Evolutionary conservation across 2,113 vertebrate genomes (phyloP), one percentile per base, ranked within the genome.

Genomic region (Microcebus jonahi): DNA sequence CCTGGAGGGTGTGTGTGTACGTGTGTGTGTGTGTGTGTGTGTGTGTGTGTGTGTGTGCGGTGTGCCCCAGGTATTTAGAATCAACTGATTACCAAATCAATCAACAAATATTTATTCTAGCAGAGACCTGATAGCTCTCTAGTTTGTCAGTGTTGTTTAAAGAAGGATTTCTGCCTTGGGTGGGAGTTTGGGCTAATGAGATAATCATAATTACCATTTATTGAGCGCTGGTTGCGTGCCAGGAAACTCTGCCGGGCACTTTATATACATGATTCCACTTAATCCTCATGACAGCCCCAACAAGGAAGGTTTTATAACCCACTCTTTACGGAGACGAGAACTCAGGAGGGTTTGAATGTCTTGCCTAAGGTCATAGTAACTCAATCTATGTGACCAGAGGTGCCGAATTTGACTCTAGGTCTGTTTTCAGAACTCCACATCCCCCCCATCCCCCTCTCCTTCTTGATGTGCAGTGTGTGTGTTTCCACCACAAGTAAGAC

Each of bases 71-170:
- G 53, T 83, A n/a, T 91, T 90, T 87, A 96, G 67, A 86, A 88
- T 59, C 57, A 91, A 81, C 57, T 76, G 68, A 89, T 96, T 89
- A 87, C 73, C 89, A 83, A 97, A 81, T 94, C 90, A 95, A 88
- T 82, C 87, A 96, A 91, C 96, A 96, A 94, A 93, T 96, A 97
- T 97, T 97, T 97, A 96, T 96, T 94, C 83, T 93, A 67, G 76
- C 50, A 88, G 87, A 89, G 75, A 92, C 92, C 70, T 84, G 63
- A 77, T 79, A 91, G 70, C 75, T 80, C 79, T 87, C 23, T 94
- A n/a, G 48, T 93, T 91, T 81, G 89, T 86, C 71, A 83, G 85
- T 4, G 53, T 90, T 95, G 96, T 96, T 95, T 97, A 76, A 90
- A 97, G 93, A 95, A 95, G 79, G 88, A 89, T 96, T 88, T 95